These are phyloP conservation scores for Diaperis boleti DNA, from an alignment of 2,888 invertebrate genomes.

Conservation along the genomic window DNA sequence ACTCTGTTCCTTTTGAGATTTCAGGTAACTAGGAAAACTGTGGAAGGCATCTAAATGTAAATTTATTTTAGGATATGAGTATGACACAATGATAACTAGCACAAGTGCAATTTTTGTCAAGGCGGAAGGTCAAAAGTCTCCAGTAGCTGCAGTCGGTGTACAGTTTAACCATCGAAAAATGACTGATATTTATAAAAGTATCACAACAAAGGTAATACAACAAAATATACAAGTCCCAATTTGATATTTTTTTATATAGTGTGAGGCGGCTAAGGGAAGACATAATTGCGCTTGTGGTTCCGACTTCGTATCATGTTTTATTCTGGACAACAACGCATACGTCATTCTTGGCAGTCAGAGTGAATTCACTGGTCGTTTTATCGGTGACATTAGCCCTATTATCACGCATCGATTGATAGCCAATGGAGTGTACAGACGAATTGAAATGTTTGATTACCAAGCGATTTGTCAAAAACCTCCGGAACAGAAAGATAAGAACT, in stretches of 20 bases:
- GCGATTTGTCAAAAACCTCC: conserved; percentile 80
- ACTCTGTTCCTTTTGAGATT: conserved; percentile 79
- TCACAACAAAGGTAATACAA: conserved; percentile 72
- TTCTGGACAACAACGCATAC: conserved; percentile 92
- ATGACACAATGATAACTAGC: conserved; percentile 82
- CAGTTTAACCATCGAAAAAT: conserved; percentile 86
- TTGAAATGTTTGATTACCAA: conserved; percentile 88
- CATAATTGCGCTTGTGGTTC: conserved; percentile 68
- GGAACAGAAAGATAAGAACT: conserved; percentile 42
- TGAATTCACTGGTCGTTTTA: conserved; percentile 74
- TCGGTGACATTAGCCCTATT: conserved; percentile 79
- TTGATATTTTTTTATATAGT: not conserved
- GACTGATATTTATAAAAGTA: conserved; percentile 81
- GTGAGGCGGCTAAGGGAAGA: conserved; percentile 19
- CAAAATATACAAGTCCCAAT: not conserved
- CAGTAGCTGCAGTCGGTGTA: conserved; percentile 79
- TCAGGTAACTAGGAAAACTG: conserved; percentile 67
- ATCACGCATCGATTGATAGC: conserved; percentile 82
- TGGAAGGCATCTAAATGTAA: too few species aligned
- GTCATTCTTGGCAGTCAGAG: conserved; percentile 81
- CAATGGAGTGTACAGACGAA: conserved; percentile 80
- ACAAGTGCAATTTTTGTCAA: conserved; percentile 82
- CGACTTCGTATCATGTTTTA: conserved; percentile 81
- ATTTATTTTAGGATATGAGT: conserved; percentile 64
- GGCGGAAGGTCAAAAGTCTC: conserved; percentile 71